These are phyloP conservation scores for Climacteris rufus DNA, from an alignment of 2,113 vertebrate genomes.

Conservation along the genomic window DNA sequence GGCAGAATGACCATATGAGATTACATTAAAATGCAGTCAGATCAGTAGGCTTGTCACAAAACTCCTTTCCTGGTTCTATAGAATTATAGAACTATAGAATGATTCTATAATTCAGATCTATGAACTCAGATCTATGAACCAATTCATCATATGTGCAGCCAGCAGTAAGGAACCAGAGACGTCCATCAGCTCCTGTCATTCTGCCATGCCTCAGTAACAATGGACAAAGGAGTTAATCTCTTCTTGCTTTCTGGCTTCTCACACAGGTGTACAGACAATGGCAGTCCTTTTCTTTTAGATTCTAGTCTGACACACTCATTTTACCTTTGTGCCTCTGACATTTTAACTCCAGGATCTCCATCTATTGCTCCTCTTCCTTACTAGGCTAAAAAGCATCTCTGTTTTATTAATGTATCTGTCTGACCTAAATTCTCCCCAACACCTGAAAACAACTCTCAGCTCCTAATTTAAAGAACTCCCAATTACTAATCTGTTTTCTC, in stretches of 20 bases:
- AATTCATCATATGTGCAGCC: neutral
- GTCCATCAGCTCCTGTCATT: neutral
- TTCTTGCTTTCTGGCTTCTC: neutral
- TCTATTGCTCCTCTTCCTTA: conserved; percentile 17
- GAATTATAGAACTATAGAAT: neutral
- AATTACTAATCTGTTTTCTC: neutral
- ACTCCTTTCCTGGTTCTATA: neutral
- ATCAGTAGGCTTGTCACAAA: neutral
- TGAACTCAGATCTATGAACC: neutral
- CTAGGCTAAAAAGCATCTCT: neutral
- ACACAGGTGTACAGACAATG: neutral
- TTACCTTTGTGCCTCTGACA: conserved; percentile 10
- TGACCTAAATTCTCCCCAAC: conserved; percentile 14
- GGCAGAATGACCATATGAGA: neutral
- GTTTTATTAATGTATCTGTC: conserved; percentile 21
- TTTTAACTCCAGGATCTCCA: conserved; percentile 23
- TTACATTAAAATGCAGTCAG: accelerated
- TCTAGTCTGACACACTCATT: neutral
- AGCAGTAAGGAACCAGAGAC: neutral
- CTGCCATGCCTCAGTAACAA: neutral
- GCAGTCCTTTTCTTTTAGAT: neutral
- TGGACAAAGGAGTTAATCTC: neutral
- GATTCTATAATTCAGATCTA: too few relatives aligned
- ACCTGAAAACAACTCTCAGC: neutral
- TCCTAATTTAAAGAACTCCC: neutral